A percentile compares a stretch with the other conserved stretches of the same genome.
These are phyloP conservation scores for Clostera curtula DNA, from an alignment of 2,888 invertebrate species.

Conservation along the genomic window DNA sequence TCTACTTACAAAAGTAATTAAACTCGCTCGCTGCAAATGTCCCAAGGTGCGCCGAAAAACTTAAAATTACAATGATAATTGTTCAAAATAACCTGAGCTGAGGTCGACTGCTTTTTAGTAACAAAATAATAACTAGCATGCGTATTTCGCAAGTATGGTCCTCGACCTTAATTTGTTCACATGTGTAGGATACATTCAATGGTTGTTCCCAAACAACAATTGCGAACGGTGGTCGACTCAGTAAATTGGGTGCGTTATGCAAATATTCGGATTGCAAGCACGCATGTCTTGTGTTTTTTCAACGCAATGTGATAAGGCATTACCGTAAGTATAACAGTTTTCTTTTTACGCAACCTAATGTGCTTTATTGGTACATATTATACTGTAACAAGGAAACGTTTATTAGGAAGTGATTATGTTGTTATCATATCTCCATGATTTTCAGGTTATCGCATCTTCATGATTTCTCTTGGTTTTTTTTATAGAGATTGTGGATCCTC, in stretches of 20 bases:
- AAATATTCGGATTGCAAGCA: slow-evolving; percentile 23
- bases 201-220: slow-evolving; percentile 22
- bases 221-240: slow-evolving; percentile 10
- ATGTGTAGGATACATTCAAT: slow-evolving; percentile 18
- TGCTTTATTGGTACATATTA: no score
- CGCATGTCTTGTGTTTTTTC: slow-evolving; percentile 5
- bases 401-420: no score
- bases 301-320: no score
- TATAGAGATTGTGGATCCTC: no score
- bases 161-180: slow-evolving; percentile 47
- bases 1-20: slow-evolving; percentile 1
- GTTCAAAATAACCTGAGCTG: slow-evolving; percentile 23
- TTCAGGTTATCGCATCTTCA: no score
- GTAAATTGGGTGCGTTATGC: slow-evolving; percentile 30
- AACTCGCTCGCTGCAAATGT: slow-evolving; percentile 11
- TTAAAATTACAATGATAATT: slow-evolving; percentile 35
- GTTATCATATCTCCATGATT: no score
- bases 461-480: no score
- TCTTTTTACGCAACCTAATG: no score
- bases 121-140: slow-evolving; percentile 23
- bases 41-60: slow-evolving; percentile 25
- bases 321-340: no score
- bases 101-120: slow-evolving; percentile 38
- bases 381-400: no score
- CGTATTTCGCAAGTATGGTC: slow-evolving; percentile 32